phyloP scores from a whole-genome alignment of 2,113 vertebrate species.

The Bungarus multicinctus region DNA sequence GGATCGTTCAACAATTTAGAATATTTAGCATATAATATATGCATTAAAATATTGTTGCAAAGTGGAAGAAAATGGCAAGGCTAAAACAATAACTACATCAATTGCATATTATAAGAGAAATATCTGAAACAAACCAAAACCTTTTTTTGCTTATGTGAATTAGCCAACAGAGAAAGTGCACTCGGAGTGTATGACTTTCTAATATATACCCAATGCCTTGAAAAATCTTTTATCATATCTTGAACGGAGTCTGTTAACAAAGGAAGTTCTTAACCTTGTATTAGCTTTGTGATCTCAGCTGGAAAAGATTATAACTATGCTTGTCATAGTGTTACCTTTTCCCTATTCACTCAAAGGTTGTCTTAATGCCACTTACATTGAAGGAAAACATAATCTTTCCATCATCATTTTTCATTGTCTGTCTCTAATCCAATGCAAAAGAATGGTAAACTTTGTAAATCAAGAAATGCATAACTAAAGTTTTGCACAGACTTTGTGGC shows the following conservation, averaged over 20 bases:
- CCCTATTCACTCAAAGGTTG: background rate
- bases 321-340: background rate
- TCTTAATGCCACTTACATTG: background rate
- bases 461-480: background rate
- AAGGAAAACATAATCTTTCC: background rate
- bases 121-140: background rate
- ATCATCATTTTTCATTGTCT: background rate
- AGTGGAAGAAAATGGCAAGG: background rate
- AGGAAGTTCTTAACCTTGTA: background rate
- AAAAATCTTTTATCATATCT: background rate
- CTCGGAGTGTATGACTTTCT: background rate
- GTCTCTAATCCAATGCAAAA: background rate
- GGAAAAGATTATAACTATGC: background rate
- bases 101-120: constrained; percentile 54
- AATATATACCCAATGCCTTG: background rate
- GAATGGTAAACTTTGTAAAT: background rate
- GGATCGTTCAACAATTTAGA: background rate
- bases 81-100: constrained; percentile 49
- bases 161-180: background rate
- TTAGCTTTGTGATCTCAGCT: background rate
- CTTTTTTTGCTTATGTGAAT: background rate
- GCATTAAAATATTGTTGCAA: background rate
- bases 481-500: background rate
- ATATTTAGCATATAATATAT: background rate
- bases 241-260: background rate